Evolutionary conservation across 2,113 vertebrate species (phyloP).

Genomic region (Ammodytes marinus): DNA sequence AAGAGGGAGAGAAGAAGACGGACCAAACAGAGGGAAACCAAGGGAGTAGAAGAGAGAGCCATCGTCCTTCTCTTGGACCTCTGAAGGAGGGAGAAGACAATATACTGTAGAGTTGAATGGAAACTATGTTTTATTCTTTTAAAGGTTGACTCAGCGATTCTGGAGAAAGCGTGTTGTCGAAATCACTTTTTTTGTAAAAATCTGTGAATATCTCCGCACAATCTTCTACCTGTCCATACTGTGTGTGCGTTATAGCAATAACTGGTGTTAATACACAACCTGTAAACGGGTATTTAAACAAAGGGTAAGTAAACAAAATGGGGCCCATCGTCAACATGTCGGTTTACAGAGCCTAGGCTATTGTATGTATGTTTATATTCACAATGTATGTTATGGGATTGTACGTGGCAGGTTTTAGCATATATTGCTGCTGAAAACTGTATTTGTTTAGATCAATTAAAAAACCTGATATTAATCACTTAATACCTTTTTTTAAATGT

Average conservation of each 20-base stretch:
- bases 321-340: no score
- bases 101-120: background rate
- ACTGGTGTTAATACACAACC: no score
- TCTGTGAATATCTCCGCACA: no score
- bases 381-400: background rate
- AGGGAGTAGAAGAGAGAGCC: slow-evolving; percentile 31
- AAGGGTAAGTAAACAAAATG: no score
- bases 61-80: slow-evolving; percentile 61
- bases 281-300: no score
- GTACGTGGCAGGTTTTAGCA: background rate
- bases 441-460: background rate
- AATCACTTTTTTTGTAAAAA: no score
- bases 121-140: background rate
- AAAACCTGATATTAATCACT: background rate
- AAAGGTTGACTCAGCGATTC: no score
- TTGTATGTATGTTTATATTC: background rate
- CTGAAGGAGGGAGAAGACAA: background rate
- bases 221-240: no score
- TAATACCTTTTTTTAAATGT: background rate
- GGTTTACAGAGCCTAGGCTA: no score
- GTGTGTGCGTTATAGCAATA: no score
- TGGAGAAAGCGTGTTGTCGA: no score
- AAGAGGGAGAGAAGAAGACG: slow-evolving; percentile 55
- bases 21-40: slow-evolving; percentile 52
- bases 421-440: background rate